Base-by-base conservation (phyloP, 2,113 vertebrate species). In the Cebidichthys violaceus region DNA sequence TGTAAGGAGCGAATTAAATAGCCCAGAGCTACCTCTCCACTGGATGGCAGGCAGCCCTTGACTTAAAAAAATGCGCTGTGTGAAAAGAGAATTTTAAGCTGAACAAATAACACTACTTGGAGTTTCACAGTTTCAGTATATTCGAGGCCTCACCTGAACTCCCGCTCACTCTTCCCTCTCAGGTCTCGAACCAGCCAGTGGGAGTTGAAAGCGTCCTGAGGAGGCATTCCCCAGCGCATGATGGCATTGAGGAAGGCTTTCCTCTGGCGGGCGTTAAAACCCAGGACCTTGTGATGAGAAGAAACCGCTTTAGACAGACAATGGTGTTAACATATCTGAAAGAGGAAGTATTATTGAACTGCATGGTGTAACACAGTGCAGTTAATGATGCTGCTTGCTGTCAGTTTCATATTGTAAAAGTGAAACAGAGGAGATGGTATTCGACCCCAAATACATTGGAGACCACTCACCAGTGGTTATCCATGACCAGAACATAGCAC, bases 151-250 rank as follows among this genome's bases (percentile, higher is more conserved):
- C 88, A 99, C 98, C 98, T 96, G 87, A 99, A 99, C 88, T 99
- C 98, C 27, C 99, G 98, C 93, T 99, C 98, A 0, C 96, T 99
- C 92, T 99, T 99, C 33, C 98, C 98, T 0, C 97, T 95, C 57
- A 99, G 96, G 85, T 99, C 98, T 31, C 98, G 91, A 47, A 99
- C 98, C 81, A 99, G 96, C 98, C 98, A 99, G 76, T 99, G 98
- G 4, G 98, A 99, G 93, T 98, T 99, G 95, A 99, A 99, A 67
- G 98, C 98, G 0, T 99, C 98, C 92, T 99, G 98, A 2, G 98
- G 98, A 0, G 98, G 98, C 98, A 99, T 99, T 5, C 98, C 98
- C 97, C 98, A 99, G 81, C 98, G 97, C 98, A 99, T 99, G 93
- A 99, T 99, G 70, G 98, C 98, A 0, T 99, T 99, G 67, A 99